These are phyloP conservation scores for Phyto melanocephala DNA, from an alignment of 2,888 invertebrate genomes.

Conservation along the genomic window DNA sequence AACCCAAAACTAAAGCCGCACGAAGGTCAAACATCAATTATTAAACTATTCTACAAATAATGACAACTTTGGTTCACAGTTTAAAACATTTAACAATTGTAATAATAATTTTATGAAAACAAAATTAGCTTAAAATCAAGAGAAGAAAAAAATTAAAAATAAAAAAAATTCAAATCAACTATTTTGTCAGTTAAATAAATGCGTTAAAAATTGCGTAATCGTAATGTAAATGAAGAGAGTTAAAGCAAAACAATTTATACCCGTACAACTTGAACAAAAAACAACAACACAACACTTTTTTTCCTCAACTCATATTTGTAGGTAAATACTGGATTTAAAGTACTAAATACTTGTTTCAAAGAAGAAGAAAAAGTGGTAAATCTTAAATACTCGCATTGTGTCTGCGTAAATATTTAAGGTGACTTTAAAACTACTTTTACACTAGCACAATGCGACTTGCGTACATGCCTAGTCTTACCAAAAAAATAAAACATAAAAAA, in stretches of 20 bases:
- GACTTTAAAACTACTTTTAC: neutral
- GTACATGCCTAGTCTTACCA: neutral
- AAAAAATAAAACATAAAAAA: neutral
- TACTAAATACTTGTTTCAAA: neutral
- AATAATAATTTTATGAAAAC: no score
- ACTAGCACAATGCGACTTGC: neutral
- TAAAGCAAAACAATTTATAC: neutral
- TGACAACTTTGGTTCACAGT: no score
- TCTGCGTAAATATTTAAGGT: neutral
- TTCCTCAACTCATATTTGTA: neutral
- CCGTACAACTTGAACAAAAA: neutral
- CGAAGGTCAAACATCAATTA: no score
- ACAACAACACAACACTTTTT: neutral
- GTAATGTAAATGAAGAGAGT: conserved; percentile 19
- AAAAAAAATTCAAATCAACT: neutral
- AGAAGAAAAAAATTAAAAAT: neutral
- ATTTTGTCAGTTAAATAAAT: conserved; percentile 1
- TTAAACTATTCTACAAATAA: no score
- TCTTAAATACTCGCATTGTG: neutral
- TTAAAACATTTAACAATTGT: no score
- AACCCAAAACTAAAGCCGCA: no score
- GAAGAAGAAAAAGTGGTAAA: neutral
- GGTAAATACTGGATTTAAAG: neutral
- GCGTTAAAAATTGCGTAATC: conserved; percentile 56
- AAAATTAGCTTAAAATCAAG: neutral